phyloP scores from a whole-genome alignment of 2,113 vertebrate species.

The Amblyornis subalaris region DNA sequence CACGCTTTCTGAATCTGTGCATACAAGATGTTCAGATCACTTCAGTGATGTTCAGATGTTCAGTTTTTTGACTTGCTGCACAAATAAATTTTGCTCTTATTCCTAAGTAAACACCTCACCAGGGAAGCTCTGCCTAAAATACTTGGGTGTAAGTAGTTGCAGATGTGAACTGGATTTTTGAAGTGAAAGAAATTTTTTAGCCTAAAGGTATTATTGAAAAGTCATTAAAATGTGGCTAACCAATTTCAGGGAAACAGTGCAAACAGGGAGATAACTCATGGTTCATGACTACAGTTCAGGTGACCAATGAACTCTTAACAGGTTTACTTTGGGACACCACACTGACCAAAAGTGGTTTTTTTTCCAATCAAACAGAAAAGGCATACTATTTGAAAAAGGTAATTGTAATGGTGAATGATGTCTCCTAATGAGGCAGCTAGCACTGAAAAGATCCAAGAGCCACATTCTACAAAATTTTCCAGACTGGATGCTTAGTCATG shows the following conservation, averaged over 20 bases:
- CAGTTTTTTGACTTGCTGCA: background rate
- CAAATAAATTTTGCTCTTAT: background rate
- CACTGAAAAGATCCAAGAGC: background rate
- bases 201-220: conserved; percentile 16
- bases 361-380: background rate
- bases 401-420: background rate
- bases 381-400: background rate
- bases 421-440: background rate
- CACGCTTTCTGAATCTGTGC: background rate
- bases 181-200: conserved; percentile 24
- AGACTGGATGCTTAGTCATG: background rate
- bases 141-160: background rate
- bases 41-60: no score
- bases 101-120: background rate
- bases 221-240: background rate
- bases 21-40: background rate
- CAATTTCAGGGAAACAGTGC: background rate
- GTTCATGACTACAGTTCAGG: background rate
- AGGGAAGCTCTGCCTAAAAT: background rate
- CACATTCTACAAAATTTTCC: background rate
- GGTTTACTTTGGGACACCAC: background rate
- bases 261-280: background rate
- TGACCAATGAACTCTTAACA: background rate
- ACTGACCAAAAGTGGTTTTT: background rate
- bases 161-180: background rate